Percentiles rank a stretch among this genome's conserved stretches.
Conservation (phyloP, 1,140 invertebrate genomes). For the Alviniconcha marisindica region DNA sequence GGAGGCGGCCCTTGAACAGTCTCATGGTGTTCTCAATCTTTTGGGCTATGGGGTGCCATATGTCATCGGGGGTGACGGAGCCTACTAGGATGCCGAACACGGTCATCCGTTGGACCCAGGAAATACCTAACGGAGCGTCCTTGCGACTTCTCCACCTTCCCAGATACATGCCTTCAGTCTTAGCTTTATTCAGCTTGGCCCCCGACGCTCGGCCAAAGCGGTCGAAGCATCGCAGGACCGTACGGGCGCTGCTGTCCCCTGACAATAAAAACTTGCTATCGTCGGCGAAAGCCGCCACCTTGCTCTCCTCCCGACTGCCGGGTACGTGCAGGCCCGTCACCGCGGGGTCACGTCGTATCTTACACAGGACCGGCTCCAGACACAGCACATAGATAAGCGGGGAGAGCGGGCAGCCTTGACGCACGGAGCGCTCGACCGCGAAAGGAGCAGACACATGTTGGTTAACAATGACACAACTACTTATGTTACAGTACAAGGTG, state of each 20-base stretch:
- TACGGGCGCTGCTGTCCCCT: slow-evolving; percentile 35
- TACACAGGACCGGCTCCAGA: slow-evolving; percentile 60
- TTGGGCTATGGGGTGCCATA: background rate
- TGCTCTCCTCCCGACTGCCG: slow-evolving; percentile 34
- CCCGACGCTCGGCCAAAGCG: slow-evolving; percentile 51
- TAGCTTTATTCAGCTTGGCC: slow-evolving; percentile 52
- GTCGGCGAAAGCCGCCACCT: slow-evolving; percentile 56
- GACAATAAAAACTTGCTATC: slow-evolving; percentile 49
- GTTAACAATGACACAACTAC: slow-evolving; percentile 36
- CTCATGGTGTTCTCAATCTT: background rate
- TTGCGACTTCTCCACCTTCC: slow-evolving; percentile 55
- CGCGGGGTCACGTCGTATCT: slow-evolving; percentile 11
- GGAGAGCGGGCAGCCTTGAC: slow-evolving; percentile 73
- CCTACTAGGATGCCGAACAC: slow-evolving; percentile 52
- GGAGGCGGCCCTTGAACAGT: slow-evolving; percentile 12
- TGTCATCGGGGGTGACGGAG: slow-evolving; percentile 35
- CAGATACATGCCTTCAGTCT: slow-evolving; percentile 52
- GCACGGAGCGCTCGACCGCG: slow-evolving; percentile 61
- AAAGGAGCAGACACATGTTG: slow-evolving; percentile 51
- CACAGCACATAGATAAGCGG: slow-evolving; percentile 73
- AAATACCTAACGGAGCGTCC: slow-evolving; percentile 57
- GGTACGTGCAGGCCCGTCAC: background rate
- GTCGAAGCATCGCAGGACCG: slow-evolving; percentile 40
- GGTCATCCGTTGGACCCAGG: slow-evolving; percentile 51
- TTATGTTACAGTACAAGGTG: slow-evolving; percentile 28